Evolutionary conservation across 1,140 invertebrate species (phyloP).

Genomic region (Mactra quadrangularis): DNA sequence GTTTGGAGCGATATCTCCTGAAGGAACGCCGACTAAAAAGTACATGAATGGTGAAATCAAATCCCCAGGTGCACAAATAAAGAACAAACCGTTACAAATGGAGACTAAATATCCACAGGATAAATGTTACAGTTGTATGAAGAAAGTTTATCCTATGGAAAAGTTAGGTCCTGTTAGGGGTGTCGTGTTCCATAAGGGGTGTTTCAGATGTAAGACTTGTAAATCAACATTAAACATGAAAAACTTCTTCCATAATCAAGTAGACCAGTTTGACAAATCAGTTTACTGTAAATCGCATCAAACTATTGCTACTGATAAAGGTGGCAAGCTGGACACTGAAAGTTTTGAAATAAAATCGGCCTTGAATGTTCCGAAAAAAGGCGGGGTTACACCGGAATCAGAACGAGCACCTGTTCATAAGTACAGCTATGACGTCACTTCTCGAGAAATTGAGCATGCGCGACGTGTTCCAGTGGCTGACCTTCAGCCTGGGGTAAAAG

Average conservation of each 20-base stretch:
- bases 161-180: conserved; percentile 67
- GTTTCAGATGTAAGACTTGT: conserved; percentile 68
- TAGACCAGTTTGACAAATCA: conserved; percentile 62
- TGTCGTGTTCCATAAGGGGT: conserved; percentile 69
- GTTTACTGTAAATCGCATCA: conserved; percentile 71
- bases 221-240: conserved; percentile 65
- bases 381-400: conserved; percentile 22
- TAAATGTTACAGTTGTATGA: conserved; percentile 69
- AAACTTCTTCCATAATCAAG: conserved; percentile 66
- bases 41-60: conserved; percentile 24
- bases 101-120: conserved; percentile 67
- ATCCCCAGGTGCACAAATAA: conserved; percentile 37
- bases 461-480: conserved; percentile 63
- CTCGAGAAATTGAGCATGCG: conserved; percentile 63
- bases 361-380: conserved; percentile 64
- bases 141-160: conserved; percentile 71
- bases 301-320: conserved; percentile 48
- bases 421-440: conserved; percentile 60
- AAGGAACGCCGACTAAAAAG: conserved; percentile 39
- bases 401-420: conserved; percentile 35
- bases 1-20: conserved; percentile 36
- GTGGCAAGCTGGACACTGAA: conserved; percentile 57
- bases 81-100: conserved; percentile 59
- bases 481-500: conserved; percentile 65
- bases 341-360: conserved; percentile 68